Conservation (phyloP, 2,888 invertebrate species). For the Microplitis manilae region DNA sequence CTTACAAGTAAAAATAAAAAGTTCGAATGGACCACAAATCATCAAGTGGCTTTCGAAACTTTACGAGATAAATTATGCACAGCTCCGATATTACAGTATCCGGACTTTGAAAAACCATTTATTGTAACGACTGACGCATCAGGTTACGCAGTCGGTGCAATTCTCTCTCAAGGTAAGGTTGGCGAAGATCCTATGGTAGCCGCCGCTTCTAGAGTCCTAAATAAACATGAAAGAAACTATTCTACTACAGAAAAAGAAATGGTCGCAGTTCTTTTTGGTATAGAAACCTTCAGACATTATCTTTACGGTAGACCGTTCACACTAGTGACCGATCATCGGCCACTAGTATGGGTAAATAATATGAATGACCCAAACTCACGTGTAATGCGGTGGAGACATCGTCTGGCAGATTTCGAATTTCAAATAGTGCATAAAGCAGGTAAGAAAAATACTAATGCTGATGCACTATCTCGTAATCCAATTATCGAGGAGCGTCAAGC, state of each 20-base stretch:
- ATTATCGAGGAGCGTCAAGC: background rate
- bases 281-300: constrained; percentile 59
- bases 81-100: constrained; percentile 41
- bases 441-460: constrained; percentile 25
- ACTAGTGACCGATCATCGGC: constrained; percentile 58
- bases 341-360: constrained; percentile 53
- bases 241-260: constrained; percentile 29
- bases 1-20: constrained; percentile 20
- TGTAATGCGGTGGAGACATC: constrained; percentile 54
- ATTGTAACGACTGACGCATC: constrained; percentile 52
- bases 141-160: constrained; percentile 48
- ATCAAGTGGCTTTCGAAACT: constrained; percentile 33
- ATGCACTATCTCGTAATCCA: constrained; percentile 35
- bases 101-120: constrained; percentile 49
- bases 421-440: constrained; percentile 38
- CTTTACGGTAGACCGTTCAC: constrained; percentile 57
- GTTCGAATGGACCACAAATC: constrained; percentile 30
- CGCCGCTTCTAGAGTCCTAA: constrained; percentile 15
- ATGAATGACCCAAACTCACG: constrained; percentile 54
- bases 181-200: constrained; percentile 25
- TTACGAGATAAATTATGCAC: constrained; percentile 30
- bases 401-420: constrained; percentile 55
- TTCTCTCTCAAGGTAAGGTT: constrained; percentile 46
- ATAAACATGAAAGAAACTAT: background rate
- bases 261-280: constrained; percentile 59